phyloP scores from a whole-genome alignment of 1,140 invertebrate species.

The Drosophila erecta region DNA sequence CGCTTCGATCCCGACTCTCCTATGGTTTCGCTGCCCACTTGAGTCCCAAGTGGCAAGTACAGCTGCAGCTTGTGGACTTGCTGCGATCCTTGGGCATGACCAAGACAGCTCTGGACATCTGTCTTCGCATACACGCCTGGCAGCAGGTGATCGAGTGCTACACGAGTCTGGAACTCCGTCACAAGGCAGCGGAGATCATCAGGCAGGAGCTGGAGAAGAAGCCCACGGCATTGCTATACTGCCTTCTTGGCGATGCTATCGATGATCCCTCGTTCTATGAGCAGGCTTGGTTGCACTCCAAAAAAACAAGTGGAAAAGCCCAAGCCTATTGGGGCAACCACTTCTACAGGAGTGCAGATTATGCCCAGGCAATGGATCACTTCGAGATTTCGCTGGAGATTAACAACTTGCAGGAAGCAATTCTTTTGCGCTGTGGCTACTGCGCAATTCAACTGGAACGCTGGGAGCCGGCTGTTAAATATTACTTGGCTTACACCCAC shows the following conservation, averaged over 20 bases:
- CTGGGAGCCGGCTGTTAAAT: constrained; percentile 92
- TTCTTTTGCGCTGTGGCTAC: constrained; percentile 95
- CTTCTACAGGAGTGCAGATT: constrained; percentile 91
- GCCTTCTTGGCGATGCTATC: constrained; percentile 90
- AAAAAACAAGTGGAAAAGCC: constrained; percentile 90
- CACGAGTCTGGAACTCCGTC: constrained; percentile 91
- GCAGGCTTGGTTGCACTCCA: constrained; percentile 96
- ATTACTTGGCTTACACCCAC: constrained; percentile 94
- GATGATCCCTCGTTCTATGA: constrained; percentile 94
- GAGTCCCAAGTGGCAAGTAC: constrained; percentile 90
- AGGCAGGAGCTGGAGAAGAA: constrained; percentile 91
- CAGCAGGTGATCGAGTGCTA: constrained; percentile 97
- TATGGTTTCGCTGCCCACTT: constrained; percentile 89
- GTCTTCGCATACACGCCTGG: constrained; percentile 93
- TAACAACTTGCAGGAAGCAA: constrained; percentile 92
- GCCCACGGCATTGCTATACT: constrained; percentile 94
- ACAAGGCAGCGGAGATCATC: constrained; percentile 96
- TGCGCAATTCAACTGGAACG: constrained; percentile 91
- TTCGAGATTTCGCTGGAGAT: constrained; percentile 92
- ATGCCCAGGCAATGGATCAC: constrained; percentile 91
- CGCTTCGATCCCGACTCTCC: constrained; percentile 80
- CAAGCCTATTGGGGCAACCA: constrained; percentile 94
- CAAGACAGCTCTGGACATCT: constrained; percentile 95
- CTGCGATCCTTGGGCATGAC: constrained; percentile 92
- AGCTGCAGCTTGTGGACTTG: constrained; percentile 91